Conservation (phyloP, 2,797 vertebrate species). For the Tamandua tetradactyla region DNA sequence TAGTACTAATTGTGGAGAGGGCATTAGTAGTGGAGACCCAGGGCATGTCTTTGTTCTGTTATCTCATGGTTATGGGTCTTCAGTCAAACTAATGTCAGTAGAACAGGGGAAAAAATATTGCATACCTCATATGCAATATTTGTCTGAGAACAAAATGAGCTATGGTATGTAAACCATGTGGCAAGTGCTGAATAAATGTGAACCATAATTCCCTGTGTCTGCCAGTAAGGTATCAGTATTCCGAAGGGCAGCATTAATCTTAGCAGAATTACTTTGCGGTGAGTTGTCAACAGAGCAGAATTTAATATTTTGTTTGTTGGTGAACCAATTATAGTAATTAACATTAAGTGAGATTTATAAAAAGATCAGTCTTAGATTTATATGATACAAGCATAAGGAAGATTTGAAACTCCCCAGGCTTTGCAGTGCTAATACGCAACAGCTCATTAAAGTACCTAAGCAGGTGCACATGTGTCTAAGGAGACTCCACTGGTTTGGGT, state of each 20-base stretch:
- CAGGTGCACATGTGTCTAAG: constrained; percentile 52
- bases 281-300: constrained; percentile 12
- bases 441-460: constrained; percentile 52
- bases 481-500: neutral
- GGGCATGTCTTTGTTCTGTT: neutral
- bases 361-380: constrained; percentile 44
- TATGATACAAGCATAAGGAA: constrained; percentile 4
- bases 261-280: constrained; percentile 14
- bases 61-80: neutral
- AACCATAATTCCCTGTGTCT: neutral
- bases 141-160: constrained; percentile 9
- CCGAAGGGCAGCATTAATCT: neutral
- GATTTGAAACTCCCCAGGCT: constrained; percentile 32
- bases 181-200: neutral
- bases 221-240: neutral
- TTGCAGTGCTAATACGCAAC: constrained; percentile 52
- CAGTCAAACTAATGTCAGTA: neutral
- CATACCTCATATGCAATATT: neutral
- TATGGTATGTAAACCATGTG: neutral
- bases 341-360: constrained; percentile 44
- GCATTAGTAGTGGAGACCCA: neutral
- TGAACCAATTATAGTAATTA: constrained; percentile 57
- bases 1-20: neutral
- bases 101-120: neutral
- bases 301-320: constrained; percentile 35